Evolutionary conservation across 2,888 invertebrate genomes (phyloP), one percentile per base, ranked within the genome.

Genomic region (Exocentrus adspersus): DNA sequence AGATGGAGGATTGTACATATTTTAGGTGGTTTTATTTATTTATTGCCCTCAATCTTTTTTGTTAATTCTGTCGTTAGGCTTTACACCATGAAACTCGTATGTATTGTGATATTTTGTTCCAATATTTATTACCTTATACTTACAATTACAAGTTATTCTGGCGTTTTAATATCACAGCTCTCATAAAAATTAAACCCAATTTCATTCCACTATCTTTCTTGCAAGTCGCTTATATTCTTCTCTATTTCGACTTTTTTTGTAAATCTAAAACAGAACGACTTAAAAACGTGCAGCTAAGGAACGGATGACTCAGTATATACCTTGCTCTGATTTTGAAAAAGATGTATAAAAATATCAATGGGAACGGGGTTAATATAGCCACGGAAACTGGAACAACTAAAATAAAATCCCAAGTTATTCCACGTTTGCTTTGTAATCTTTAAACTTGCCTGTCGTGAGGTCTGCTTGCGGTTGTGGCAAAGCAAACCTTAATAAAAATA

Each of bases 291-390:
- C 17, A n/a, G 37, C 19, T 37, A 10, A 17, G 10, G 21, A 42
- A 43, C 12, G 6, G 2, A 56, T 19, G 2, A 56, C 12, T 45
- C 10, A 17, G 2, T 12, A n/a, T 32, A n/a, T 7, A 86, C 87
- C 86, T 86, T 70, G 78, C 80, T 46, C 75, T 83, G 12, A 87
- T 80, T 75, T 86, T 86, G 74, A 86, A 86, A 72, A 84, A 84
- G 16, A 89, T 79, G 76, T 72, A 80, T 4, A 81, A 54, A 6
- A 70, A 48, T 9, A 81, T 52, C 12, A 97, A 86, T 0, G 97
- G 97, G 19, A 96, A 79, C 0, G 97, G 97, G 0, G 97, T 97
- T 94, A 97, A 95, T 46, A 95, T 90, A 17, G 97, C 96, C 20
- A 94, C 92, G 2, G 94, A 88, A 0, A 97, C 95, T 2, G 97